Base-by-base conservation (phyloP, 1,140 invertebrate species). In the Acromyrmex charruanus region DNA sequence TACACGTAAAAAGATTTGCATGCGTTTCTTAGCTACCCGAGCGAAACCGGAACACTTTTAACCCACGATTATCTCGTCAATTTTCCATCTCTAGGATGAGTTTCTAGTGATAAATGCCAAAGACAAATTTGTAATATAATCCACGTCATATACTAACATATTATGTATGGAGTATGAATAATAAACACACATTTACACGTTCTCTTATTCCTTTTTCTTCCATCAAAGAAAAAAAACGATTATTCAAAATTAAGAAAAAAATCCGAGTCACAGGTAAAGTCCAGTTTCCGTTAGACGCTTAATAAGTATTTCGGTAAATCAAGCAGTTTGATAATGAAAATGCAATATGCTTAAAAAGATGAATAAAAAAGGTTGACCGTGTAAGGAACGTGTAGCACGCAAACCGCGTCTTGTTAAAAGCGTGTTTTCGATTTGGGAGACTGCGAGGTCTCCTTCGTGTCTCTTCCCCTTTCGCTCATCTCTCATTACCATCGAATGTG, bases 401-500 rank as follows among this genome's bases (percentile, higher is more conserved):
- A 12, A 59, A 1, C 7, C 28, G 18, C 25, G 9, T 79, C 25
- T 79, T 21, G 25, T 44, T 16, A 35, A 58, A 35, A 65, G 12
- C 51, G 14, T 25, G 14, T 79, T 79, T 65, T 77, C 44, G 63
- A 77, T 77, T 85, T 55, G 58, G 44, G 14, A 63, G 58, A 25
- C 39, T 3, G 72, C 59, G 35, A 53, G 25, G 12, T 66, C 66
- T 55, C 25, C 53, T 53, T 39, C 69, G 55, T 25, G 10, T 75
- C 49, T 44, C 61, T 85, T 85, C 74, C 74, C 75, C 59, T 85
- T 85, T 85, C 82, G 74, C 74, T 79, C 82, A 66, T 77, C 71
- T 85, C 72, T 75, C 71, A 75, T 85, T 85, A 77, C 59, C 74
- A 85, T 85, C 82, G 82, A 85, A 85, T 84, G 71, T 39, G 58